Percentiles rank a stretch among this genome's conserved stretches.
These are phyloP conservation scores for Pristionchus exspectatus DNA, from an alignment of 2,888 invertebrate species.

Conservation along the genomic window DNA sequence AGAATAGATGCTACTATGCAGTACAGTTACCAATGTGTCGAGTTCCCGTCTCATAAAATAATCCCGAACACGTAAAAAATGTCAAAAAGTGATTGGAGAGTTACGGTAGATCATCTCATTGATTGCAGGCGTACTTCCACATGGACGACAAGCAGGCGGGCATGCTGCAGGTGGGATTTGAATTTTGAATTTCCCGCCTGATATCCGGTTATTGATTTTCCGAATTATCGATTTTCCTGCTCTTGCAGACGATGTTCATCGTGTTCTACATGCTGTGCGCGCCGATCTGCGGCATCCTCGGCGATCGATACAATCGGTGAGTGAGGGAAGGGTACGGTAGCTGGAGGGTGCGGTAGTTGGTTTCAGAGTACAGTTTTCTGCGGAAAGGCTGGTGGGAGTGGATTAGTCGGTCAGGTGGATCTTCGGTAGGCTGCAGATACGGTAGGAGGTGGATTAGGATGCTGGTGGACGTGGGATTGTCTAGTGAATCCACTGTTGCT, in stretches of 20 bases:
- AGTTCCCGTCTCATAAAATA: no score
- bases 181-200: background rate
- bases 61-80: background rate
- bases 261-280: constrained; percentile 97
- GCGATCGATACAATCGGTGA: constrained; percentile 85
- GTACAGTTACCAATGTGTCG: background rate
- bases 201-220: background rate
- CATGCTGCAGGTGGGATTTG: constrained; percentile 83
- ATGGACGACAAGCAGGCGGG: constrained; percentile 89
- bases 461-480: no score
- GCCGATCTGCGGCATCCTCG: constrained; percentile 96
- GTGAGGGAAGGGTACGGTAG: background rate
- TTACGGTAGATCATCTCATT: background rate
- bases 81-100: background rate
- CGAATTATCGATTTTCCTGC: background rate
- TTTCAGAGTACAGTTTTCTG: no score
- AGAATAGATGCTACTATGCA: background rate
- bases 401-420: no score
- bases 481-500: no score
- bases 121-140: constrained; percentile 85
- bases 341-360: background rate
- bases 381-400: no score
- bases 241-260: constrained; percentile 89
- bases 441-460: no score
- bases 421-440: no score